Base-by-base conservation (phyloP, 2,113 vertebrate species). In the Terrapene triunguis region DNA sequence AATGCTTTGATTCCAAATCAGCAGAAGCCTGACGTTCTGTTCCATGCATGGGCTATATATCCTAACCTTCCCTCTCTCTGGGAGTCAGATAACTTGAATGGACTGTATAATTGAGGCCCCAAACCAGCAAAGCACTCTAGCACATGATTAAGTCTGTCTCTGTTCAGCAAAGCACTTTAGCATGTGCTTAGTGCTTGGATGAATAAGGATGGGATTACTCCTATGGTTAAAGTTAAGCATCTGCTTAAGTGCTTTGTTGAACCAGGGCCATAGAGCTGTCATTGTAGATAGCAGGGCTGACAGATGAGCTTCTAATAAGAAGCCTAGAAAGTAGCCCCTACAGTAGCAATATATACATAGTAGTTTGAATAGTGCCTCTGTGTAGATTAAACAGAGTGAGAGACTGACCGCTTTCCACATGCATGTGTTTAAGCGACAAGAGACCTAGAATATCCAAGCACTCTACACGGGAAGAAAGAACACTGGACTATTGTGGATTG, bases 171-270 rank as follows among this genome's bases (percentile, higher is more conserved):
- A 92, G 57, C 74, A 27, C 1, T 0, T 1, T 19, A 84, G 17
- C 51, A 47, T 35, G 12, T 0, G 0, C 10, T 32, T 74, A 62
- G 1, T 44, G 88, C 57, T 32, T 48, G 35, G 5, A 32, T 47
- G 38, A 51, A 16, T 0, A 51, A 44, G 81, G 78, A 57, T 38
- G n/a, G 0, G 0, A 79, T 59, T 59, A 59, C 25, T 59, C 27
- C 25, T 59, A 2, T 27, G 11, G 59, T 88, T 69, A 21, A 69
- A 76, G 57, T 42, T 17, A 35, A 72, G 57, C 47, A 6, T 44
- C 84, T 50, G 78, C 78, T 47, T 22, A 85, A 90, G 78, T 1
- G 8, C 72, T 62, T 48, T 0, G 0, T 3, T 12, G 85, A 84
- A 53, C 22, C 35, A 47, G 38, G 47, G 57, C 62, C 32, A 44